These are phyloP conservation scores for Mastomys natalensis DNA, from an alignment of 2,113 vertebrate species.

Conservation along the genomic window DNA sequence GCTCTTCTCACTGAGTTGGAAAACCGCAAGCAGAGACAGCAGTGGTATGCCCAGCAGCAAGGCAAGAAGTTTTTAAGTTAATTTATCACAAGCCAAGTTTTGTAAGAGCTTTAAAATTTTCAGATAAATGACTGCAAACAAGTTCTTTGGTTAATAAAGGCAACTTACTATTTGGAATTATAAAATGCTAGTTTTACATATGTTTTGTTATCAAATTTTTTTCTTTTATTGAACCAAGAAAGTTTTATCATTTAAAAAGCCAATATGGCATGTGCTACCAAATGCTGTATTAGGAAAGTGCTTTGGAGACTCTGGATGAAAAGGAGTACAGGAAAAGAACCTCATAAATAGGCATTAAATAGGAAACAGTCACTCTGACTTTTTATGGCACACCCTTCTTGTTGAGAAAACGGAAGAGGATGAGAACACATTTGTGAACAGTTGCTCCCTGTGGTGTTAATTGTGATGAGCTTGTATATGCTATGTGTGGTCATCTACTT, in stretches of 20 bases:
- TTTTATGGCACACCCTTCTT: constrained; percentile 35
- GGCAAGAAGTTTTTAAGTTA: constrained; percentile 91
- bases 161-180: constrained; percentile 85
- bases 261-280: constrained; percentile 22
- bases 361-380: neutral
- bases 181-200: constrained; percentile 85
- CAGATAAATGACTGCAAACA: constrained; percentile 63
- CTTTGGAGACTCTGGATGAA: constrained; percentile 62
- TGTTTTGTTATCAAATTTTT: constrained; percentile 84
- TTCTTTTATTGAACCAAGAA: constrained; percentile 67
- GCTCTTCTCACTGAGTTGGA: constrained; percentile 95
- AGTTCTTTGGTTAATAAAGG: constrained; percentile 83
- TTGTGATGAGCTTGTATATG: constrained; percentile 33
- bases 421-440: neutral
- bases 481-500: neutral
- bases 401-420: neutral
- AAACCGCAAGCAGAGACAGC: constrained; percentile 95
- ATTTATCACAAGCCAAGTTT: constrained; percentile 66
- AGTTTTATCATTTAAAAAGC: constrained; percentile 75
- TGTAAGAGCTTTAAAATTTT: constrained; percentile 79
- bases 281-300: constrained; percentile 72
- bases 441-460: constrained; percentile 67
- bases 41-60: constrained; percentile 95
- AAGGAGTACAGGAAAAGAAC: constrained; percentile 21
- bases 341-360: neutral